Conservation (phyloP, 1,140 invertebrate genomes). For the Procambarus virginalis region DNA sequence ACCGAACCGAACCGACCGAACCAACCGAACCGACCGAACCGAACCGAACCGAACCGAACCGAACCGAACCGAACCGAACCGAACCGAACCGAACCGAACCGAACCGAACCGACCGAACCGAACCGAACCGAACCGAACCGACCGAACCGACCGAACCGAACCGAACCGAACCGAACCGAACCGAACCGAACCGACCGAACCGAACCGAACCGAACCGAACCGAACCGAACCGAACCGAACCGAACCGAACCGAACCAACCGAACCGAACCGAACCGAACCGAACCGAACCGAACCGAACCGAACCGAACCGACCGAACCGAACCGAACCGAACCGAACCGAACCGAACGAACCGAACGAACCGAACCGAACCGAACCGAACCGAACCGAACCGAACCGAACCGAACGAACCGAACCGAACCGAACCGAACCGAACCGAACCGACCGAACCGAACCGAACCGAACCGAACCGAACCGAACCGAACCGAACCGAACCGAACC, state of each 20-base stretch:
- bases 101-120: slow-evolving; percentile 67
- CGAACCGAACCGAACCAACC: slow-evolving; percentile 71
- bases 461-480: slow-evolving; percentile 72
- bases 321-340: slow-evolving; percentile 48
- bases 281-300: slow-evolving; percentile 4
- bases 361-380: slow-evolving; percentile 67
- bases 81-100: slow-evolving; percentile 71
- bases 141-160: slow-evolving; percentile 66
- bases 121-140: slow-evolving; percentile 71
- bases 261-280: slow-evolving; percentile 69
- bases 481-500: slow-evolving; percentile 63
- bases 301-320: slow-evolving; percentile 67
- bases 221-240: slow-evolving; percentile 71
- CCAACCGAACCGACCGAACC: slow-evolving; percentile 68
- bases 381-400: slow-evolving; percentile 72
- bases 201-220: slow-evolving; percentile 69
- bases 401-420: slow-evolving; percentile 62
- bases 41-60: slow-evolving; percentile 49
- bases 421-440: slow-evolving; percentile 71
- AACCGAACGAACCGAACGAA: slow-evolving; percentile 42
- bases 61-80: slow-evolving; percentile 70
- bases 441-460: slow-evolving; percentile 71
- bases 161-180: slow-evolving; percentile 57
- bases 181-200: slow-evolving; percentile 71
- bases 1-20: no score